Percentiles rank a stretch among this genome's conserved stretches.
Evolutionary conservation across 2,797 vertebrate species (phyloP).

Genomic region (Xenopus petersii): DNA sequence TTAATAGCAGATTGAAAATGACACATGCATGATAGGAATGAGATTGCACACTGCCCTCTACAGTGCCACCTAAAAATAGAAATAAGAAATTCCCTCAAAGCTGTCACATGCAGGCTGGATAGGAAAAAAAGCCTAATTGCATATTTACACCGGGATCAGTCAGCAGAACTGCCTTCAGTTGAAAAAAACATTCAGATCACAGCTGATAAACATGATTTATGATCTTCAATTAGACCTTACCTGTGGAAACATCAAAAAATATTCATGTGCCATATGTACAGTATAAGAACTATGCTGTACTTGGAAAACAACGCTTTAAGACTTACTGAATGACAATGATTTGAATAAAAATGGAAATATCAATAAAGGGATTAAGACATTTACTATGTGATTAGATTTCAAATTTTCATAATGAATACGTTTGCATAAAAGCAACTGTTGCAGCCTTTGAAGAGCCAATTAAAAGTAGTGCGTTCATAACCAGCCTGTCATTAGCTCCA

Average conservation of each 20-base stretch:
- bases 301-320: too few species aligned
- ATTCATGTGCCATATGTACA: too few species aligned
- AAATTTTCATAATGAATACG: too few species aligned
- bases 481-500: too few species aligned
- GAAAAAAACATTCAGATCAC: slow-evolving; percentile 24
- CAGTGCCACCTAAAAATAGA: slow-evolving; percentile 6
- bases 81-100: neutral
- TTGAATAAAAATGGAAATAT: too few species aligned
- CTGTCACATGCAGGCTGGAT: slow-evolving; percentile 14
- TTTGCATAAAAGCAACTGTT: too few species aligned
- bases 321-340: too few species aligned
- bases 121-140: slow-evolving; percentile 7
- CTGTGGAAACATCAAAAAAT: neutral
- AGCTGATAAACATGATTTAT: slow-evolving; percentile 20
- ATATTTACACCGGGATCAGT: slow-evolving; percentile 4
- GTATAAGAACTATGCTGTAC: too few species aligned
- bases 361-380: too few species aligned
- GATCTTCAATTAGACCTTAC: neutral
- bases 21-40: slow-evolving; percentile 23
- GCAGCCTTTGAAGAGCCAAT: too few species aligned
- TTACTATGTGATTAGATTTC: too few species aligned
- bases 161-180: slow-evolving; percentile 2
- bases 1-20: slow-evolving; percentile 24
- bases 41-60: slow-evolving; percentile 44
- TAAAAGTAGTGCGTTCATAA: too few species aligned